Base-by-base conservation (phyloP, 2,888 invertebrate genomes). In the Folsomia candida region DNA sequence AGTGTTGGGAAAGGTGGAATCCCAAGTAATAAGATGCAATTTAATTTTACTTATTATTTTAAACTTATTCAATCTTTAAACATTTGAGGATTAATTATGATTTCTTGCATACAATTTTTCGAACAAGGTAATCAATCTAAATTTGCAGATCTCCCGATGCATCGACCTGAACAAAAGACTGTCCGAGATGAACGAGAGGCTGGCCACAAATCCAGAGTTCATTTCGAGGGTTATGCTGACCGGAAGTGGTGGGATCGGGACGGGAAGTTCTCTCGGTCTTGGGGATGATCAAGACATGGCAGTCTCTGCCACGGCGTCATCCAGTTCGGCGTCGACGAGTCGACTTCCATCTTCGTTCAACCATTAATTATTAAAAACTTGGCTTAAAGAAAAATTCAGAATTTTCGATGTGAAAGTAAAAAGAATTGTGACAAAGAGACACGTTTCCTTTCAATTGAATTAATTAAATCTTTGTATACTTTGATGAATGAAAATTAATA, bases 1-100 rank as follows among this genome's bases (percentile, higher is more conserved):
- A 81, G 95, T 96, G 85, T 86, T 97, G 81, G 89, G 91, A 81
- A 89, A 91, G 75, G 85, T 97, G 73, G 94, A 97, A 84, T 89
- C 91, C 81, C 85, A 87, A 83, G 87, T 87, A 81, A 77, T 71
- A 72, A n/a, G n/a, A n/a, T n/a, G n/a, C n/a, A n/a, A n/a, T n/a
- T n/a, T n/a, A n/a, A 60, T 61, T 24, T 37, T 67, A 61, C 64
- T 47, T 58, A 4, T 29, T 58, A 14, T 51, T 25, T 51, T n/a
- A 51, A 54, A 58, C 25, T 28, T 26, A 20, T 27, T 24, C 18
- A 28, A 18, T n/a, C 25, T 29, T 51, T 67, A n/a, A 9, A 20
- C 4, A 25, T 27, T 6, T n/a, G n/a, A n/a, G n/a, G n/a, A n/a
- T n/a, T n/a, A n/a, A n/a, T n/a, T n/a, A n/a, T n/a, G n/a, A 4